Evolutionary conservation across 2,888 invertebrate species (phyloP).

Genomic region (Brenthis ino): DNA sequence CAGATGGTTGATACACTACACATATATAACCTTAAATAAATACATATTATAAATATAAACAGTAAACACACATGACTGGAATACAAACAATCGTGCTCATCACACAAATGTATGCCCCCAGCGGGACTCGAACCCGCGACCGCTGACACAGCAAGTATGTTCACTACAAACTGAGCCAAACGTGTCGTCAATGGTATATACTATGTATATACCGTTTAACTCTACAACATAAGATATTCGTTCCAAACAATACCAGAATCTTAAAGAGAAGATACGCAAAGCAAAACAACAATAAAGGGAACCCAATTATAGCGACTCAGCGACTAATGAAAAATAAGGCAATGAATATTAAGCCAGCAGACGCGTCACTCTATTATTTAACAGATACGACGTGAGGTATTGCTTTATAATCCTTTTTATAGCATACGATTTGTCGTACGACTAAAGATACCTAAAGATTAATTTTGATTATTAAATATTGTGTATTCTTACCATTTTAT

Average conservation of each 20-base stretch:
- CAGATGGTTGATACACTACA: too few species aligned
- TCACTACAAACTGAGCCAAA: background rate
- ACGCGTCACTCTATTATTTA: slow-evolving; percentile 47
- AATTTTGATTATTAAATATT: background rate
- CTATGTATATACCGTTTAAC: too few species aligned
- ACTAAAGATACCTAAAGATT: too few species aligned
- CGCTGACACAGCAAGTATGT: too few species aligned
- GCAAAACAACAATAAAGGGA: slow-evolving; percentile 33
- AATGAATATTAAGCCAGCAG: slow-evolving; percentile 47
- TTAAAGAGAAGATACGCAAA: slow-evolving; percentile 16
- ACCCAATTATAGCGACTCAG: slow-evolving; percentile 55
- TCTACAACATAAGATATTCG: background rate
- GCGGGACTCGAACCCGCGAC: too few species aligned
- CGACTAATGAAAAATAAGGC: slow-evolving; percentile 62
- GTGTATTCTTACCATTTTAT: too few species aligned
- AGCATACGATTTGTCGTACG: slow-evolving; percentile 3
- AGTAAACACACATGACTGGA: background rate
- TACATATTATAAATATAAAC: background rate
- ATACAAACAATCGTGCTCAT: too few species aligned
- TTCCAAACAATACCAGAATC: slow-evolving; percentile 1
- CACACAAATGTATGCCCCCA: too few species aligned
- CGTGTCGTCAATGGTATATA: too few species aligned
- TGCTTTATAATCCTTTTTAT: slow-evolving; percentile 29
- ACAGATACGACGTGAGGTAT: slow-evolving; percentile 48
- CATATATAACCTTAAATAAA: background rate